Conservation (phyloP, 2,888 invertebrate genomes). For the Pteria penguin region DNA sequence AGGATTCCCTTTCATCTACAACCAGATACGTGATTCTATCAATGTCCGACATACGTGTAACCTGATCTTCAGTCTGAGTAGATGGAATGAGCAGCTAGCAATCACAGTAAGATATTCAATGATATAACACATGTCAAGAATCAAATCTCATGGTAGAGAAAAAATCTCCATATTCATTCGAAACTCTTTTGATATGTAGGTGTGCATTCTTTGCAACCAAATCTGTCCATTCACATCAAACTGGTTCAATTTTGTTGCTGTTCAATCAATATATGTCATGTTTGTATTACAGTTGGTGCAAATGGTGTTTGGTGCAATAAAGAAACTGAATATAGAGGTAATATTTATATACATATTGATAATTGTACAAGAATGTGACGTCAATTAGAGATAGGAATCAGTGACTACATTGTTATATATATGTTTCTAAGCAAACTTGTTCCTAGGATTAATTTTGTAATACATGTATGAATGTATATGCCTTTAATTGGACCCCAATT, state of each 20-base stretch:
- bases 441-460: too few species aligned
- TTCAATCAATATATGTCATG: neutral
- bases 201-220: too few species aligned
- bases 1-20: conserved; percentile 95
- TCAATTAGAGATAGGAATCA: too few species aligned
- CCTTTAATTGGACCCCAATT: too few species aligned
- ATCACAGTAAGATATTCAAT: conserved; percentile 83
- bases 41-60: conserved; percentile 95
- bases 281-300: conserved; percentile 84
- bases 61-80: conserved; percentile 93
- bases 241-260: too few species aligned
- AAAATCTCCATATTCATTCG: neutral
- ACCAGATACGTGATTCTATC: conserved; percentile 95
- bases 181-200: too few species aligned
- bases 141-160: neutral
- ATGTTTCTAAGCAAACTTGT: too few species aligned
- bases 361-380: too few species aligned
- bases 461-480: too few species aligned
- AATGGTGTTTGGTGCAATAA: conserved; percentile 94
- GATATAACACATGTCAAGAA: neutral
- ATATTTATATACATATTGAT: too few species aligned
- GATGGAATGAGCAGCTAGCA: conserved; percentile 94
- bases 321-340: conserved; percentile 91
- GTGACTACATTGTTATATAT: too few species aligned
- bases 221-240: too few species aligned